These are phyloP conservation scores for Campylomormyrus tamandua DNA, from an alignment of 2,113 vertebrate species.

Conservation along the genomic window DNA sequence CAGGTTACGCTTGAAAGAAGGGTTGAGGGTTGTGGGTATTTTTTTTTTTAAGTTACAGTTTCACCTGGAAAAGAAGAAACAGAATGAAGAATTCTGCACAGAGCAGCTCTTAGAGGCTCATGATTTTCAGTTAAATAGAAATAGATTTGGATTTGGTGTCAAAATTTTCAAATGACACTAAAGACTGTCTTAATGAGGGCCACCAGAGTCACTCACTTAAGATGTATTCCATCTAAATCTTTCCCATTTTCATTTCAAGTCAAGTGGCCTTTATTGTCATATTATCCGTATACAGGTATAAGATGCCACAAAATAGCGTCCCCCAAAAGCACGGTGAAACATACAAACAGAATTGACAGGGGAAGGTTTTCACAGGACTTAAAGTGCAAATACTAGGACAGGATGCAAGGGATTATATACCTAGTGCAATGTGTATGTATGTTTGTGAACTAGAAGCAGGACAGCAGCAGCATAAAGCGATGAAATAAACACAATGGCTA, in stretches of 20 bases:
- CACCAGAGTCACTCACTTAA: not conserved
- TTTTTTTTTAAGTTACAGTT: not conserved
- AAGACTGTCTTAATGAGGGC: not conserved
- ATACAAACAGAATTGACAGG: not conserved
- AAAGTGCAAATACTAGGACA: not conserved
- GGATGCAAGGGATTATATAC: not conserved
- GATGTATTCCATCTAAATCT: not conserved
- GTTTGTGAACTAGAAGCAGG: not conserved
- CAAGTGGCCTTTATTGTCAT: not conserved
- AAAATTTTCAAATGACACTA: not conserved
- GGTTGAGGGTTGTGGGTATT: not conserved
- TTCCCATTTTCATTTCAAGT: not conserved
- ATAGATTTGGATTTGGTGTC: not conserved
- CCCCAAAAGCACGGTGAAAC: not conserved
- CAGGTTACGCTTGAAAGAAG: not conserved
- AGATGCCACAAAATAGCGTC: not conserved
- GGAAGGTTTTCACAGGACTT: not conserved
- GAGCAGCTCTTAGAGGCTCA: not conserved
- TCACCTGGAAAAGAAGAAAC: not conserved
- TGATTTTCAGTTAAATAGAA: not conserved
- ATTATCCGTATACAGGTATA: not conserved
- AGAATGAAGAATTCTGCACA: not conserved
- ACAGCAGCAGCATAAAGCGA: not conserved
- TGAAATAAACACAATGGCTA: not conserved
- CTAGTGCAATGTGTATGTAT: not conserved